A percentile compares a stretch with the other conserved stretches of the same genome.
Conservation (phyloP, 2,888 invertebrate species). For the Ischnura elegans region DNA sequence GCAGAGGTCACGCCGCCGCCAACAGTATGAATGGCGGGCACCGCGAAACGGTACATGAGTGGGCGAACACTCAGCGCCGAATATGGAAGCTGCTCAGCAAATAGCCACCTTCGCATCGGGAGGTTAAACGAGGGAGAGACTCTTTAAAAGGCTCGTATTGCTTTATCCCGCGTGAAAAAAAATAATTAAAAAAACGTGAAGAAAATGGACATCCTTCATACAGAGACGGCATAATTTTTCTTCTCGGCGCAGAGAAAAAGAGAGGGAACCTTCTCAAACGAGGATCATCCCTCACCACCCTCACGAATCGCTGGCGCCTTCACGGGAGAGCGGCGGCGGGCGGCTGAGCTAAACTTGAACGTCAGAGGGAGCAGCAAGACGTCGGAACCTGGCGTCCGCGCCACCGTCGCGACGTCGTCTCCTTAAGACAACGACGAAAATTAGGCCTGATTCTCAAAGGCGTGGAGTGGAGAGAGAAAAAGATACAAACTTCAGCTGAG, state of each 20-base stretch:
- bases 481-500: neutral
- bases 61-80: neutral
- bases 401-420: neutral
- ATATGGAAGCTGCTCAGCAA: neutral
- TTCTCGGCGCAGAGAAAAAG: neutral
- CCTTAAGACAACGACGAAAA: neutral
- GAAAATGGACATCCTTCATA: slow-evolving; percentile 12
- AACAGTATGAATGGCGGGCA: neutral
- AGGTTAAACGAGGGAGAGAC: neutral
- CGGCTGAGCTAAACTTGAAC: slow-evolving; percentile 3
- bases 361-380: slow-evolving; percentile 22
- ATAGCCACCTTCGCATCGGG: neutral
- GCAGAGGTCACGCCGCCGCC: neutral
- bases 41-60: neutral
- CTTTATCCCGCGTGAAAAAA: neutral
- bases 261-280: neutral
- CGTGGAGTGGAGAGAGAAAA: neutral
- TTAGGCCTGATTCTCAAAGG: neutral
- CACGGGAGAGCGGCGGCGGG: slow-evolving; percentile 9
- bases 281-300: neutral
- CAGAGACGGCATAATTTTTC: neutral
- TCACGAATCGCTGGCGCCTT: slow-evolving; percentile 41
- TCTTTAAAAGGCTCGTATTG: slow-evolving; percentile 21
- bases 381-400: neutral
- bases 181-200: neutral